A percentile compares a stretch with the other conserved stretches of the same genome.
Evolutionary conservation across 1,140 invertebrate species (phyloP).

Genomic region (Caenorhabditis remanei): DNA sequence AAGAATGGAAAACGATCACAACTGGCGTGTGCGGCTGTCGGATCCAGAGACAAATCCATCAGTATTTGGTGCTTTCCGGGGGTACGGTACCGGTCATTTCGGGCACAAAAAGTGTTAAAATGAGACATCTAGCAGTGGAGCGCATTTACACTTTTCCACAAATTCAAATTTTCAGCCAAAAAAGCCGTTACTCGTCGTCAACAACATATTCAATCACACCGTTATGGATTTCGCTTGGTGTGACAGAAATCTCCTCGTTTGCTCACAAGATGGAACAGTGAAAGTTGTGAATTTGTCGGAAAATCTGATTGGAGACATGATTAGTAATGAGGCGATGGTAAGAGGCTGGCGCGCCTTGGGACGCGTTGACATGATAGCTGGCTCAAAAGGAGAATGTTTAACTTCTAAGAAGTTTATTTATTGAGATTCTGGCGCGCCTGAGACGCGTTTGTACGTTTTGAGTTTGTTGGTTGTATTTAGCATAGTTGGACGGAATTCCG

Average conservation of each 20-base stretch:
- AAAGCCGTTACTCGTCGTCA: slow-evolving; percentile 4
- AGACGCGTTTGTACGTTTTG: no score
- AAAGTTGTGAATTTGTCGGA: slow-evolving; percentile 13
- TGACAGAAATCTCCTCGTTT: not conserved
- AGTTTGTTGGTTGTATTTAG: no score
- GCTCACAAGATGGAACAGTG: slow-evolving; percentile 16
- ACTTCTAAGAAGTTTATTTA: no score
- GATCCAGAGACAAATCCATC: slow-evolving; percentile 28
- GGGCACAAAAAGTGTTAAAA: not conserved
- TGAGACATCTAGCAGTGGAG: not conserved
- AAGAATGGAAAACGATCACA: slow-evolving; percentile 15
- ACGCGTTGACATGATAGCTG: no score
- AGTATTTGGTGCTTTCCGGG: slow-evolving; percentile 34
- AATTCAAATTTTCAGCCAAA: not conserved
- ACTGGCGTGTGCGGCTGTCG: slow-evolving; percentile 1
- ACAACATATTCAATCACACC: slow-evolving; percentile 17
- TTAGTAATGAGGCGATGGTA: slow-evolving; percentile 30
- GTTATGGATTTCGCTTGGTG: slow-evolving; percentile 46
- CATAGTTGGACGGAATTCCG: no score
- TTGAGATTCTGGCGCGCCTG: no score
- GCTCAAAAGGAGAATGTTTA: no score
- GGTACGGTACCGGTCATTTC: not conserved
- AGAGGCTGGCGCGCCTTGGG: not conserved
- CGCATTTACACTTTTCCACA: no score
- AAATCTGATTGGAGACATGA: not conserved